Percentiles rank a stretch among this genome's conserved stretches.
Conservation (phyloP, 2,888 invertebrate species). For the Brachyopa scutellaris region DNA sequence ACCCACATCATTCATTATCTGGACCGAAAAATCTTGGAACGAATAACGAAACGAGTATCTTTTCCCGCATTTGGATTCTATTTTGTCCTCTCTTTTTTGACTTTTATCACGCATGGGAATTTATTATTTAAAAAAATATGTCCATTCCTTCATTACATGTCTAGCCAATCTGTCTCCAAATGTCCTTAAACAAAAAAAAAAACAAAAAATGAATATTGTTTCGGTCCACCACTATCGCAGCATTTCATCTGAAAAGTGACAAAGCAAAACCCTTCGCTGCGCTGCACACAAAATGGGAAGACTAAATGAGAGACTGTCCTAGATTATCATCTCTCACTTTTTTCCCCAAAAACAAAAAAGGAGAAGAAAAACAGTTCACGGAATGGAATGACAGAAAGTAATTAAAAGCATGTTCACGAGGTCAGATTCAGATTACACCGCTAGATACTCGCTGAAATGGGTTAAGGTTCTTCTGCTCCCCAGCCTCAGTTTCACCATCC, state of each 20-base stretch:
- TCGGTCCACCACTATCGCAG: conserved; percentile 59
- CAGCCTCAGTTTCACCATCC: background rate
- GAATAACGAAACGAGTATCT: background rate
- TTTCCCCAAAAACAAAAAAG: too few species aligned
- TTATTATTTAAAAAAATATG: conserved; percentile 53
- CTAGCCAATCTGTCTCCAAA: conserved; percentile 69
- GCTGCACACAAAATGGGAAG: conserved; percentile 30
- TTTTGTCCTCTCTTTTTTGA: conserved; percentile 11
- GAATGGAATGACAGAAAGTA: conserved; percentile 65
- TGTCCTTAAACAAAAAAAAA: too few species aligned
- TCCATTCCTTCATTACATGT: conserved; percentile 38
- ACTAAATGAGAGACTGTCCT: conserved; percentile 34
- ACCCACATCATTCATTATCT: conserved; percentile 68
- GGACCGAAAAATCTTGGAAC: conserved; percentile 32
- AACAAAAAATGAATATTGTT: too few species aligned
- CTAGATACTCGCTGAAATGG: conserved; percentile 65
- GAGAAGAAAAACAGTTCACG: conserved; percentile 48
- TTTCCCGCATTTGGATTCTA: conserved; percentile 67
- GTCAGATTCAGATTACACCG: conserved; percentile 69
- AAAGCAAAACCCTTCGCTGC: conserved; percentile 6
- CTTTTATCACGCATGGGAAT: conserved; percentile 49
- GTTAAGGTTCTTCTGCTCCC: conserved; percentile 58
- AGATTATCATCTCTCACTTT: conserved; percentile 61
- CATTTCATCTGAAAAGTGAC: conserved; percentile 30
- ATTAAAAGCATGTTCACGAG: conserved; percentile 70